phyloP scores from a whole-genome alignment of 2,888 invertebrate genomes.

The Brachyopa scutellaris region DNA sequence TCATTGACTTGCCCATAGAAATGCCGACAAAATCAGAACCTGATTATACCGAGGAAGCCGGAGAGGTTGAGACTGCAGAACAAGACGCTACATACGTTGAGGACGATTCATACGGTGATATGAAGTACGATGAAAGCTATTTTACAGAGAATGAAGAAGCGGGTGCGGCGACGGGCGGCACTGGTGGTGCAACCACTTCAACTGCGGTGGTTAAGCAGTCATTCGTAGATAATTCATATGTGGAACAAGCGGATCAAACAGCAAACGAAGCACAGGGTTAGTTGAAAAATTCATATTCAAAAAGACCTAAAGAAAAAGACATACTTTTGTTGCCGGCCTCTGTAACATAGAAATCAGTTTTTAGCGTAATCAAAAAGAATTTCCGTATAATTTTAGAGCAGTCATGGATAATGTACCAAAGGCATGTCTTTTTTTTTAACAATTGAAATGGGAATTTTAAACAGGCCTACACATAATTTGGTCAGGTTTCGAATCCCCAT shows the following conservation, averaged over 20 bases:
- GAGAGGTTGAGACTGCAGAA: slow-evolving; percentile 85
- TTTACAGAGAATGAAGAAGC: slow-evolving; percentile 82
- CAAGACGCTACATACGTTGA: slow-evolving; percentile 86
- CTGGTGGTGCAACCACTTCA: slow-evolving; percentile 79
- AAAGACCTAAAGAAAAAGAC: slow-evolving; percentile 34
- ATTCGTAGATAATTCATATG: slow-evolving; percentile 80
- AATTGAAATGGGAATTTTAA: slow-evolving; percentile 58
- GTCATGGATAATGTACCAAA: slow-evolving; percentile 11
- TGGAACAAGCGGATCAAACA: slow-evolving; percentile 80
- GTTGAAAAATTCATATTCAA: slow-evolving; percentile 74
- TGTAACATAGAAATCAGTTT: no score
- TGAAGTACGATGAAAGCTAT: slow-evolving; percentile 83
- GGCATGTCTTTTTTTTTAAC: slow-evolving; percentile 45
- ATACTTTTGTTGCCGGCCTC: slow-evolving; percentile 33
- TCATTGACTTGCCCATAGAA: slow-evolving; percentile 82
- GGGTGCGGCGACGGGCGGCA: slow-evolving; percentile 76
- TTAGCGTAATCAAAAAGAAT: no score
- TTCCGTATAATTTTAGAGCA: no score
- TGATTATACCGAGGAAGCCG: slow-evolving; percentile 86
- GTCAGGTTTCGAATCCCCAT: slow-evolving; percentile 48
- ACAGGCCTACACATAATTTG: neutral
- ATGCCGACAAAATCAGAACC: slow-evolving; percentile 87
- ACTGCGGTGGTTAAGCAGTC: slow-evolving; percentile 79
- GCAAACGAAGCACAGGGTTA: slow-evolving; percentile 82
- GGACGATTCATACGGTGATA: slow-evolving; percentile 86